Base-by-base conservation (phyloP, 2,797 vertebrate genomes). In the Sarcophilus harrisii region DNA sequence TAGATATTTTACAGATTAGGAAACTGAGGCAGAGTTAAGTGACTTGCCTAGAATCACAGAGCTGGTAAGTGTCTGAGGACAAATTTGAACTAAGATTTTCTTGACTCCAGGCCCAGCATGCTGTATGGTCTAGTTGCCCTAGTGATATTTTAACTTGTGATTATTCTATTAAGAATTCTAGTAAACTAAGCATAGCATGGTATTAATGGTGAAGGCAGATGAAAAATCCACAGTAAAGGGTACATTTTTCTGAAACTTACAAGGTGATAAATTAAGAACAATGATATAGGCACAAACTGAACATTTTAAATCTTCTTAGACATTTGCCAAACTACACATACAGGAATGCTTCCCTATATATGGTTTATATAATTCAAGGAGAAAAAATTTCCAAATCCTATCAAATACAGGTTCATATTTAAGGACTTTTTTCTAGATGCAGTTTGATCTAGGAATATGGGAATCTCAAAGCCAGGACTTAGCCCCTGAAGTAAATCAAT, bases 231-330 rank as follows among this genome's bases (percentile, higher is more conserved):
- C 27, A 92, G 62, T 21, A 54, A 90, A 13, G 24, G 81, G 90
- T 73, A 94, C 29, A 90, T 92, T 97, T 96, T 95, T 59, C 60
- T 96, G 90, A 94, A 93, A 91, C 14, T 57, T 18, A 30, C 59
- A 93, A 16, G 0, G 45, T 92, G 90, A 58, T 90, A 81, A 95
- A 95, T 24, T 29, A 59, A 92, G 90, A 62, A 91, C 87, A 66
- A 60, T 49, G 58, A 62, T 93, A 58, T 95, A 94, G 66, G 91
- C n/a, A 58, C 93, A 58, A 28, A 24, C 60, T 62, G 90, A 95
- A 93, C 28, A 91, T 5, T 91, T 91, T 59, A 73, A 94, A 92
- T 21, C 87, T 59, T 89, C 91, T 89, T 54, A 94, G 58, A 62
- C 18, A 32, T 93, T 93, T 96, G 73, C 55, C 95, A 95, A 93